Conservation (phyloP, 2,113 vertebrate genomes). For the Girardinichthys multiradiatus region DNA sequence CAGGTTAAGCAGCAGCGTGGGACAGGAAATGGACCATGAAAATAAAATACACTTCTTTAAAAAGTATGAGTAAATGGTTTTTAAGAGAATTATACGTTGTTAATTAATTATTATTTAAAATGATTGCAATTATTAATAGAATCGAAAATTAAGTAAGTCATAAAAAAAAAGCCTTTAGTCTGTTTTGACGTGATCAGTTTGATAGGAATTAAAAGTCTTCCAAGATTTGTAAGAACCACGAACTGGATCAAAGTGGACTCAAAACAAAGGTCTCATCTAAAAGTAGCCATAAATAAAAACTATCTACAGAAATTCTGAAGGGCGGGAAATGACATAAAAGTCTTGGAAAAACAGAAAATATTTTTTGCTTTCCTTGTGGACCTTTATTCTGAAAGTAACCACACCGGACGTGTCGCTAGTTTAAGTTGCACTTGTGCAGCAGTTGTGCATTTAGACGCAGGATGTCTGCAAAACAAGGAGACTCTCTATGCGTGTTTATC, state of each 20-base stretch:
- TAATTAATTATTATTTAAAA: no score
- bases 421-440: background rate
- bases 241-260: no score
- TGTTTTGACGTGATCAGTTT: no score
- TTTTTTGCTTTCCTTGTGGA: background rate
- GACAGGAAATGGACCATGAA: background rate
- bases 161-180: no score
- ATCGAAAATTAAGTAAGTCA: no score
- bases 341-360: no score
- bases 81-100: background rate
- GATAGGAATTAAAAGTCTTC: no score
- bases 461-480: slow-evolving; percentile 28
- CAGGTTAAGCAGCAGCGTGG: background rate
- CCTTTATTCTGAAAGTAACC: slow-evolving; percentile 31
- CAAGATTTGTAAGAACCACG: no score
- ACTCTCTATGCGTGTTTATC: slow-evolving; percentile 55
- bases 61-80: background rate
- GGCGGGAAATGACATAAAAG: background rate
- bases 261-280: background rate
- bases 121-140: no score
- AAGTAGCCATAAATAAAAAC: background rate
- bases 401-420: background rate
- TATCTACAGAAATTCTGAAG: background rate
- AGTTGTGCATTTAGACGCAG: background rate
- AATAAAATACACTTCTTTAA: background rate